These are phyloP conservation scores for Nesometra sesokonis DNA, from an alignment of 35 echinoderm and acorn worm species.

Conservation along the genomic window DNA sequence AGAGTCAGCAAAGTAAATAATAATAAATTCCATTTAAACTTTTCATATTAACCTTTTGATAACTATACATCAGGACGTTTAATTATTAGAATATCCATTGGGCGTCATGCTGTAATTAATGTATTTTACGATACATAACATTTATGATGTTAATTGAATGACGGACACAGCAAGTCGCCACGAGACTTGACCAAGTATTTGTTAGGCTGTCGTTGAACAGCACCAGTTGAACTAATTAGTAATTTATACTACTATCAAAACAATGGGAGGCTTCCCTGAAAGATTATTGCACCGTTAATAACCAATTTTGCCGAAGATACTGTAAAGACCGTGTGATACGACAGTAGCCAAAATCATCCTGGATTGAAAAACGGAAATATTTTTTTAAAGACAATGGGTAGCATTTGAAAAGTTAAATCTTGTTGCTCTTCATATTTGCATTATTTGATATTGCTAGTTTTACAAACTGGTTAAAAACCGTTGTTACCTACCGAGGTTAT, in stretches of 20 bases:
- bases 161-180: neutral
- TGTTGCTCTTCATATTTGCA: no score
- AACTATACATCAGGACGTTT: neutral
- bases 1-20: no score
- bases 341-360: no score
- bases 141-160: neutral
- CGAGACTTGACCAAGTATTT: neutral
- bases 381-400: no score
- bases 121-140: no score
- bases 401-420: no score
- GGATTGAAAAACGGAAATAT: no score
- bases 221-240: neutral
- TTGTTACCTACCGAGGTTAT: no score
- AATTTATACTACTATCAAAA: neutral
- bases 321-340: no score
- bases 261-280: neutral
- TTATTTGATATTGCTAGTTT: no score
- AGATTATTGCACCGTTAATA: neutral
- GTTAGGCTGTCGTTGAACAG: neutral
- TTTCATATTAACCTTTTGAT: neutral
- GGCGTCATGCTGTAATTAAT: neutral
- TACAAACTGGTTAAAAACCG: no score
- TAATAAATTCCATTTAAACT: neutral
- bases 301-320: no score
- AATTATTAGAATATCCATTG: neutral